Conservation (phyloP, 2,797 vertebrate species). For the Manis pentadactyla region DNA sequence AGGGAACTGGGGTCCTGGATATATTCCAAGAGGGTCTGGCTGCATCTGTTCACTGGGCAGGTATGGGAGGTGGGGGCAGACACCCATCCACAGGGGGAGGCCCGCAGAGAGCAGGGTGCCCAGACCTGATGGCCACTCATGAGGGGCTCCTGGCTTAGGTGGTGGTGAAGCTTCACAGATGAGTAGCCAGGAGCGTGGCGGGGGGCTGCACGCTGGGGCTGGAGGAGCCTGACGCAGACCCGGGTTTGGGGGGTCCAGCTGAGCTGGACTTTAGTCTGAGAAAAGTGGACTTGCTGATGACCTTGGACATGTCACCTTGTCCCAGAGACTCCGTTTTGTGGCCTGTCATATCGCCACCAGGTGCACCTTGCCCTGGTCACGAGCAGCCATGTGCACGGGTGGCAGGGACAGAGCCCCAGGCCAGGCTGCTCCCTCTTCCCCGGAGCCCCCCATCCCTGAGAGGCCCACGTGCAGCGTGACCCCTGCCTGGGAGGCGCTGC, state of each 20-base stretch:
- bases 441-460: too few species aligned
- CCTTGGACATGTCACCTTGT: neutral
- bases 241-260: neutral
- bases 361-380: neutral
- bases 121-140: neutral
- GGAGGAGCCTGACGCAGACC: rapidly evolving
- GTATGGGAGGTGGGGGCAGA: neutral
- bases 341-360: neutral
- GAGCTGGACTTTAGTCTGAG: too few species aligned
- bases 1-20: neutral
- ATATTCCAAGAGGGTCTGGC: neutral
- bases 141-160: neutral
- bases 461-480: neutral
- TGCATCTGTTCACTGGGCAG: neutral
- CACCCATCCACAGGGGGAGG: neutral
- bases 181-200: rapidly evolving
- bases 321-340: neutral
- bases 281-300: rapidly evolving
- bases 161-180: rapidly evolving
- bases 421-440: neutral
- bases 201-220: too few species aligned
- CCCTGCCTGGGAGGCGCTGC: neutral
- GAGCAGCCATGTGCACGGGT: neutral
- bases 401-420: neutral
- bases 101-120: rapidly evolving